Evolutionary conservation across 2,797 vertebrate species (phyloP), one percentile per base, ranked within the genome.

Genomic region (Parotocinclus haroldoi): DNA sequence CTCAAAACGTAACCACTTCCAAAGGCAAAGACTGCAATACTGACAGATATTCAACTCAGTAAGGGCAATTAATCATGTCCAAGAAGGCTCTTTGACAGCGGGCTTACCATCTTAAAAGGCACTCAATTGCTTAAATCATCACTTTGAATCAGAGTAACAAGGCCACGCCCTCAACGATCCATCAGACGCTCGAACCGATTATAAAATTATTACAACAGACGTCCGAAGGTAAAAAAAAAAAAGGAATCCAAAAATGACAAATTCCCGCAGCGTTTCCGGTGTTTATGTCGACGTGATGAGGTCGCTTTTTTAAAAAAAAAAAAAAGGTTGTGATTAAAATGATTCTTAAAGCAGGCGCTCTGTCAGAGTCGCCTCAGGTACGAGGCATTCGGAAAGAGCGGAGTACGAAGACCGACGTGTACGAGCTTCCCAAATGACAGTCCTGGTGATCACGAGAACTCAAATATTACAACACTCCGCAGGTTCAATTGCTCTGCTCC

Each of bases 91-190:
- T 68, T 66, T 61, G 57, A 72, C 38, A 66, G 71, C 51, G 51
- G 75, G 73, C 58, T 75, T 45, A 68, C 73, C 50, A 71, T 71
- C 66, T 53, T 59, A 70, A 83, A 67, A 84, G 82, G 82, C 82
- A 84, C 82, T 82, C 74, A 60, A 48, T 52, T 71, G 64, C 45
- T 68, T 68, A 39, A 66, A 63, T 73, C 58, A 27, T 66, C 51
- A 65, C 55, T 36, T 67, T 14, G 5, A 44, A 58, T 69, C 19
- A 50, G 69, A 62, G 61, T 61, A 70, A 49, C 56, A 53, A 64
- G 70, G 67, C 27, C 27, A 27, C 27, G 27, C 27, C 27, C 27
- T 27, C 27, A 27, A 64, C 61, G 66, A 73, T 63, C 63, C 71
- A 63, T 63, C 52, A 73, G 40, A 3, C 8, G 12, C 3, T 14